A percentile compares a stretch with the other conserved stretches of the same genome.
These are phyloP conservation scores for Cataglyphis cursor DNA, from an alignment of 2,888 invertebrate genomes.

Conservation along the genomic window DNA sequence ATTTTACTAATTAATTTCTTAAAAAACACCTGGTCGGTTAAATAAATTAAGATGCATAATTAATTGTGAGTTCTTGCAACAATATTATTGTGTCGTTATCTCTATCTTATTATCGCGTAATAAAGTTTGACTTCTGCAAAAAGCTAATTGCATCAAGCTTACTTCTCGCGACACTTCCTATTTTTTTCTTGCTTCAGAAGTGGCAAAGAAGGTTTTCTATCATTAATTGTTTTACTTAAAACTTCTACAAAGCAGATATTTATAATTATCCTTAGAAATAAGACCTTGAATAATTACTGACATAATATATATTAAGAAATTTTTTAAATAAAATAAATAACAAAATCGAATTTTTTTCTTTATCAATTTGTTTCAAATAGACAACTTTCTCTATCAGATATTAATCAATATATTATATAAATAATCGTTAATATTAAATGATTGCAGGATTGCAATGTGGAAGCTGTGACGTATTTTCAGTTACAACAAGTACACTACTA, in stretches of 20 bases:
- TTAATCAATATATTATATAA: background rate
- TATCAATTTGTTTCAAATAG: background rate
- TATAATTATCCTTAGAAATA: background rate
- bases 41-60: background rate
- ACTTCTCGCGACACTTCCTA: background rate
- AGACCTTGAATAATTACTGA: background rate
- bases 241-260: background rate
- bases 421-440: conserved; percentile 12
- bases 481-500: conserved; percentile 70
- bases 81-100: background rate
- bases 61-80: background rate
- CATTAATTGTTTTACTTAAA: background rate
- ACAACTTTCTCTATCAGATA: background rate
- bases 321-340: background rate
- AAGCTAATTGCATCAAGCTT: background rate
- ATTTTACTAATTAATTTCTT: background rate
- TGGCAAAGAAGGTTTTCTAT: background rate
- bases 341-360: background rate
- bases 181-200: background rate
- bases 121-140: background rate
- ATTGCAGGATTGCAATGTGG: conserved; percentile 74
- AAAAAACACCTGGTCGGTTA: background rate
- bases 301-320: background rate
- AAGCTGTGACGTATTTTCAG: conserved; percentile 77
- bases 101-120: conserved; percentile 1